A percentile compares a stretch with the other conserved stretches of the same genome.
phyloP scores from a whole-genome alignment of 2,888 invertebrate genomes.

The Noctua janthe region DNA sequence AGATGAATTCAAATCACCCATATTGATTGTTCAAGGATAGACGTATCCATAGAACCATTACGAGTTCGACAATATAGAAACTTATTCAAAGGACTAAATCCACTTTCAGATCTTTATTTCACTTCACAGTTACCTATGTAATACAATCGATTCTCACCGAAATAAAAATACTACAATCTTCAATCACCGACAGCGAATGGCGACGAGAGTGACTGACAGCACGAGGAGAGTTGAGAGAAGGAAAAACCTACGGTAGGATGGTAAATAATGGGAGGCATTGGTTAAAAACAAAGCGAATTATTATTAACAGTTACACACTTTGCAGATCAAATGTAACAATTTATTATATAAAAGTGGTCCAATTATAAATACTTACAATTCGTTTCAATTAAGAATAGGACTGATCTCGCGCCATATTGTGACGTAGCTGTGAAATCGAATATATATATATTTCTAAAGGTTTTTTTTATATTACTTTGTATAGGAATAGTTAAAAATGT shows the following conservation, averaged over 20 bases:
- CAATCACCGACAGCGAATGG: slow-evolving; percentile 9
- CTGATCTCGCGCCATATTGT: not conserved
- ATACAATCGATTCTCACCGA: slow-evolving; percentile 25
- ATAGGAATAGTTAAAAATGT: no score
- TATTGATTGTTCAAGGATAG: slow-evolving; percentile 88
- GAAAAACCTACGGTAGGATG: slow-evolving; percentile 31
- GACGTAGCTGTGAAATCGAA: not conserved
- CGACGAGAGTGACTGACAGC: slow-evolving; percentile 19
- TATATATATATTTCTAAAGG: no score
- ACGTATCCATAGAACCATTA: slow-evolving; percentile 88
- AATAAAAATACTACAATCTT: slow-evolving; percentile 20
- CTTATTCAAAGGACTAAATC: slow-evolving; percentile 25
- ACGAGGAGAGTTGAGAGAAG: not conserved
- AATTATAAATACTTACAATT: not conserved
- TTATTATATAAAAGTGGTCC: not conserved
- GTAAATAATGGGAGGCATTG: not conserved
- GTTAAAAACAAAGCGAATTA: not conserved
- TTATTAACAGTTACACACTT: not conserved
- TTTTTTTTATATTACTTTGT: no score
- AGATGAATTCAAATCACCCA: slow-evolving; percentile 84
- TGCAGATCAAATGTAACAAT: not conserved
- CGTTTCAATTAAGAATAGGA: not conserved
- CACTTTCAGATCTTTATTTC: slow-evolving; percentile 33
- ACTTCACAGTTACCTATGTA: slow-evolving; percentile 28
- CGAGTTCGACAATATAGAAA: slow-evolving; percentile 41